Evolutionary conservation across 1,140 invertebrate species (phyloP).

Genomic region (Bemisia tabaci): DNA sequence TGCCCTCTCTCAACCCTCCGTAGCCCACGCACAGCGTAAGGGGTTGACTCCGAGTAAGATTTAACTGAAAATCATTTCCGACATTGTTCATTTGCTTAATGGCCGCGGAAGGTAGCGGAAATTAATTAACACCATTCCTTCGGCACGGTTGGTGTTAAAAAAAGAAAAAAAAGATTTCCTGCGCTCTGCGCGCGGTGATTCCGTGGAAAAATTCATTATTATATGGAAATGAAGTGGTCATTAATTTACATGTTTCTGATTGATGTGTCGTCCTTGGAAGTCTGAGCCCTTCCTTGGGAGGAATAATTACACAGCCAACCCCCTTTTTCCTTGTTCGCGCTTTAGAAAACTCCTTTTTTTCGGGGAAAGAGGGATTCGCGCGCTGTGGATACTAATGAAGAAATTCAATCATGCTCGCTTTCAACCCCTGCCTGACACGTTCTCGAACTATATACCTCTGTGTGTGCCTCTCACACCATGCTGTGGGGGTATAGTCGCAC

Average conservation of each 20-base stretch:
- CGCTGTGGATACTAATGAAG: neutral
- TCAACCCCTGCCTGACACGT: neutral
- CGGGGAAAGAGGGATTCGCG: neutral
- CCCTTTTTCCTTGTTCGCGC: neutral
- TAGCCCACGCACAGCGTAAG: neutral
- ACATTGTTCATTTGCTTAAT: neutral
- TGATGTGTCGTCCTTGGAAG: neutral
- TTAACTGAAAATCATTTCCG: neutral
- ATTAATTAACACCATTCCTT: neutral
- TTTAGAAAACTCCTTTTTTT: neutral
- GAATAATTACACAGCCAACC: neutral
- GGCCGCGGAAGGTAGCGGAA: neutral
- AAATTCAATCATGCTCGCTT: neutral
- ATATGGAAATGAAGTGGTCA: neutral
- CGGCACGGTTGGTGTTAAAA: neutral
- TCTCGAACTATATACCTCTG: too few species aligned
- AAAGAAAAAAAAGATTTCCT: neutral
- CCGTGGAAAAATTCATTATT: neutral
- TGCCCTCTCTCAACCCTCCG: neutral
- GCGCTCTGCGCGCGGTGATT: neutral
- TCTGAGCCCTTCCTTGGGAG: neutral
- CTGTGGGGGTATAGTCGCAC: too few species aligned
- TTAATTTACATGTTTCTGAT: neutral
- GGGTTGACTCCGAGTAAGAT: neutral
- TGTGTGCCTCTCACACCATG: too few species aligned